Conservation (phyloP, 1,140 invertebrate species). For the Caenorhabditis tropicalis region DNA sequence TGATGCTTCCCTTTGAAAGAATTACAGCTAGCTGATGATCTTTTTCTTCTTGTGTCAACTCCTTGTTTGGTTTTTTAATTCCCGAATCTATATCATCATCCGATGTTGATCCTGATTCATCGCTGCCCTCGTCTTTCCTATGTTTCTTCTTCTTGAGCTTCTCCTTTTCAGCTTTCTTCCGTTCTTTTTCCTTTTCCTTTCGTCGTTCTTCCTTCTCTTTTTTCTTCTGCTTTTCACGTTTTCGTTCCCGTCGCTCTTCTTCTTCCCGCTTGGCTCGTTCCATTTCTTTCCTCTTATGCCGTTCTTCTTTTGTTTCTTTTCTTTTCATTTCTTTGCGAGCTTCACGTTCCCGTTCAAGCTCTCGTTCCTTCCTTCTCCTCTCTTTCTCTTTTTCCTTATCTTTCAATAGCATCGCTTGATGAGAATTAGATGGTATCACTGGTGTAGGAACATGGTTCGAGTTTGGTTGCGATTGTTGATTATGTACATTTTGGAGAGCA, state of each 20-base stretch:
- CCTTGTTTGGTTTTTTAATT: neutral
- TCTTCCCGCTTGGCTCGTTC: neutral
- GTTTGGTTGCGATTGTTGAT: neutral
- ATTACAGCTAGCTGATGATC: conserved; percentile 23
- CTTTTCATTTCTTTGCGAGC: conserved; percentile 12
- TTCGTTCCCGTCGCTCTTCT: conserved; percentile 6
- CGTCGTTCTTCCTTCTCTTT: neutral
- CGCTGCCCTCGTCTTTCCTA: neutral
- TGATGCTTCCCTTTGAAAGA: conserved; percentile 2
- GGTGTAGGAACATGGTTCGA: neutral
- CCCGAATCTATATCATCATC: neutral
- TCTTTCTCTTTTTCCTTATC: conserved; percentile 10
- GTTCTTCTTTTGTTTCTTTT: neutral
- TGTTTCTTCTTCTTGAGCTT: conserved; percentile 27
- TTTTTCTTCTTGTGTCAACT: conserved; percentile 32
- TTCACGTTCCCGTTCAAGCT: neutral
- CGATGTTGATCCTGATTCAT: neutral
- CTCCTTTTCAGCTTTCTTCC: neutral
- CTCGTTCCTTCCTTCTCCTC: neutral
- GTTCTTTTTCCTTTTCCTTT: conserved; percentile 16
- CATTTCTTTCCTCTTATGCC: neutral
- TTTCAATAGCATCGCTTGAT: neutral
- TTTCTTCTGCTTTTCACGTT: neutral
- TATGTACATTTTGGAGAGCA: conserved; percentile 30
- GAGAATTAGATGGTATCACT: neutral